These are phyloP conservation scores for Heliconius aoede DNA, from an alignment of 2,888 invertebrate species.

Conservation along the genomic window DNA sequence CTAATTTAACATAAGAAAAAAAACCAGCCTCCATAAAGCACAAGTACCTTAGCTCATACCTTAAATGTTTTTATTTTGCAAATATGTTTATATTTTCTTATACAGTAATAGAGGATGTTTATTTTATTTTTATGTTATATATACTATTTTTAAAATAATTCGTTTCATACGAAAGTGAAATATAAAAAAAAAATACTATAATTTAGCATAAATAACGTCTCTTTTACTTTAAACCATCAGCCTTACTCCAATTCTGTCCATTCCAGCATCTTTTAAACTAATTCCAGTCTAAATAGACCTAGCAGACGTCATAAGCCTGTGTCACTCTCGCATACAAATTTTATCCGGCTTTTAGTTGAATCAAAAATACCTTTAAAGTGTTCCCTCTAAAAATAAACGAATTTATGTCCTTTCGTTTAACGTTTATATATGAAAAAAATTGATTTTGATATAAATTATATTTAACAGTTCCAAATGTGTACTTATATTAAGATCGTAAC, in stretches of 20 bases:
- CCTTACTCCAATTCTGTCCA: not conserved
- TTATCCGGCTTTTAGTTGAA: constrained; percentile 44
- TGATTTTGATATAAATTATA: constrained; percentile 7
- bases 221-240: not conserved
- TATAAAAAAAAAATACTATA: too few relatives aligned
- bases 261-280: constrained; percentile 11
- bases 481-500: too few relatives aligned
- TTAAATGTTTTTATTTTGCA: too few relatives aligned
- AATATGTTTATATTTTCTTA: too few relatives aligned
- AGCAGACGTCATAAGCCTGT: constrained; percentile 34
- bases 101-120: too few relatives aligned
- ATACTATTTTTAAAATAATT: too few relatives aligned
- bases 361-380: constrained; percentile 43
- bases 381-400: constrained; percentile 39
- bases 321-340: constrained; percentile 40
- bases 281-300: constrained; percentile 26
- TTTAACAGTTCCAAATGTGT: not conserved
- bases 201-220: not conserved
- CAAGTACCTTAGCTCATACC: too few relatives aligned
- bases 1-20: too few relatives aligned
- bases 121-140: too few relatives aligned
- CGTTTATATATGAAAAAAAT: constrained; percentile 24
- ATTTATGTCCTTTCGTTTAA: constrained; percentile 32
- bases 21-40: too few relatives aligned
- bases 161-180: too few relatives aligned